phyloP scores from a whole-genome alignment of 2,797 vertebrate species.

The Knipowitschia caucasica region DNA sequence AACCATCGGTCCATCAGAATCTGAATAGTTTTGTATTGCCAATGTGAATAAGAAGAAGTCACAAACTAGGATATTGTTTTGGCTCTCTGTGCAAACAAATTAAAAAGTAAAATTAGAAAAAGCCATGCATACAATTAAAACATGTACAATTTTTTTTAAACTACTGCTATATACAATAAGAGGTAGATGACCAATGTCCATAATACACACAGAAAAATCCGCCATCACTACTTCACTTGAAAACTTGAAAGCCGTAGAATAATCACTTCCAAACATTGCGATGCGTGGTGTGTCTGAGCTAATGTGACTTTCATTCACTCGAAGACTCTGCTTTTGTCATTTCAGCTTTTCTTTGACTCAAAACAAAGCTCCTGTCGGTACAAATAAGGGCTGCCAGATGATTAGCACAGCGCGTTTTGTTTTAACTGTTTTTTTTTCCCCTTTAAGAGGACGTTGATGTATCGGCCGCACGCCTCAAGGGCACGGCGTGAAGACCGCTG shows the following conservation, averaged over 20 bases:
- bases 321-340: constrained; percentile 10
- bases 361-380: constrained; percentile 15
- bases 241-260: background rate
- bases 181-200: too few relatives aligned
- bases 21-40: too few relatives aligned
- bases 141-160: too few relatives aligned
- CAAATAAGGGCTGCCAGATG: constrained; percentile 11
- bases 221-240: background rate
- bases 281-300: background rate
- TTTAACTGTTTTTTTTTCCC: constrained; percentile 24
- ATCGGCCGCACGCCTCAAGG: constrained; percentile 15
- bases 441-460: constrained; percentile 40
- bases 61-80: too few relatives aligned
- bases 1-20: too few relatives aligned
- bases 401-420: constrained; percentile 14
- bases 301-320: constrained; percentile 2
- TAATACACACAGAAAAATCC: background rate
- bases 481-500: constrained; percentile 9
- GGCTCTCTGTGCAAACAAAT: too few relatives aligned
- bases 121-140: too few relatives aligned
- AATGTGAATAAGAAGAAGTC: too few relatives aligned
- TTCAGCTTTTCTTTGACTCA: constrained; percentile 2
- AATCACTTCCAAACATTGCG: constrained; percentile 1
- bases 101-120: too few relatives aligned
- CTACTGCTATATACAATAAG: too few relatives aligned